Conservation (phyloP, 2,888 invertebrate genomes). For the Habroteleia sp. region DNA sequence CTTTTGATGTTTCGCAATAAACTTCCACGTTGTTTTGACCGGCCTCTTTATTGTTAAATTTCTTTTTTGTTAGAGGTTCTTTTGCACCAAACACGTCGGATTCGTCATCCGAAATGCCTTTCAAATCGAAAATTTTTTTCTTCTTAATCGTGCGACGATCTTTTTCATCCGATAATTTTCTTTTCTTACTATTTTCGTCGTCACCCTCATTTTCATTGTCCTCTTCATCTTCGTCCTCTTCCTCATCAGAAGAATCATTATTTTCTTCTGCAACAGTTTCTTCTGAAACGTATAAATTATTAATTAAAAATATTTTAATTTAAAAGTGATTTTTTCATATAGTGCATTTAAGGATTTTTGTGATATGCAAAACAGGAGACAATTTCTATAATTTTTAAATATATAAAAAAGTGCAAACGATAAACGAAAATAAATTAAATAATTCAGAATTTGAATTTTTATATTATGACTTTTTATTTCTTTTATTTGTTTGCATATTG, state of each 20-base stretch:
- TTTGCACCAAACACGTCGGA: slow-evolving; percentile 3
- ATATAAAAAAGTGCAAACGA: too few relatives aligned
- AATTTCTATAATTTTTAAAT: too few relatives aligned
- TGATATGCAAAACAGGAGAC: too few relatives aligned
- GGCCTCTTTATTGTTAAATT: background rate
- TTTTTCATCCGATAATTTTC: slow-evolving; percentile 51
- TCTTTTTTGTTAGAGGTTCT: background rate
- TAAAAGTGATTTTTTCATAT: too few relatives aligned
- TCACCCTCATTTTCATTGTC: slow-evolving; percentile 53
- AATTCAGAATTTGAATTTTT: too few relatives aligned
- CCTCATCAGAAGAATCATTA: slow-evolving; percentile 20
- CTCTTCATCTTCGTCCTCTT: slow-evolving; percentile 70
- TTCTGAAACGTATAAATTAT: too few relatives aligned
- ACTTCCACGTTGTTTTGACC: slow-evolving; percentile 64
- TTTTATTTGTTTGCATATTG: too few relatives aligned
- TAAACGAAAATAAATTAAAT: too few relatives aligned
- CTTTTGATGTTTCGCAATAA: slow-evolving; percentile 71
- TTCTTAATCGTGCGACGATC: slow-evolving; percentile 63
- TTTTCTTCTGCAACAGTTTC: background rate
- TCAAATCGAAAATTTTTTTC: slow-evolving; percentile 44
- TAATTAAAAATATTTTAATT: too few relatives aligned
- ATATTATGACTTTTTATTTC: too few relatives aligned
- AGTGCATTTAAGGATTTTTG: too few relatives aligned
- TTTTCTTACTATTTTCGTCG: slow-evolving; percentile 61
- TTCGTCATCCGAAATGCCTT: slow-evolving; percentile 35